Percentiles rank a stretch among this genome's conserved stretches.
phyloP scores from a whole-genome alignment of 1,140 invertebrate genomes.

The Aphelinus atriplicis region DNA sequence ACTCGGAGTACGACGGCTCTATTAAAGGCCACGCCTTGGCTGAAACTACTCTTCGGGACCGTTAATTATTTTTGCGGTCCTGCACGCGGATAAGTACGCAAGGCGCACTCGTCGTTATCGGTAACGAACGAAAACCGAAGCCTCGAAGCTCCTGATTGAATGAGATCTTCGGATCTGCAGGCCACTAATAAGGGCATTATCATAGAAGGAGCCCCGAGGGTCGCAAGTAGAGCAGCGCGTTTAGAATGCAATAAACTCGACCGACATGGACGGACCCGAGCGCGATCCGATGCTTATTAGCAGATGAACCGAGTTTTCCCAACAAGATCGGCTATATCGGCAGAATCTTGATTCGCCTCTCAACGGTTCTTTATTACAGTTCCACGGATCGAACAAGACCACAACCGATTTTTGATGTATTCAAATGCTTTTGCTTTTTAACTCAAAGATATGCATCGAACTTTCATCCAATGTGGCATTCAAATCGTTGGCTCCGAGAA shows the following conservation, averaged over 20 bases:
- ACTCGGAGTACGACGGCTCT: not conserved
- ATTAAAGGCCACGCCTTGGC: constrained; percentile 3
- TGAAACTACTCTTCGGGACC: not conserved
- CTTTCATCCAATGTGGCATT: too few relatives aligned
- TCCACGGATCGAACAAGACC: too few relatives aligned
- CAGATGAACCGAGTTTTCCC: not conserved
- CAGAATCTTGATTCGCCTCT: too few relatives aligned
- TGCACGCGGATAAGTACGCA: not conserved
- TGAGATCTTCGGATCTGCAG: not conserved
- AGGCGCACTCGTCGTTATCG: constrained; percentile 1
- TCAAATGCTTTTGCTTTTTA: too few relatives aligned
- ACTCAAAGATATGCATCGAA: too few relatives aligned
- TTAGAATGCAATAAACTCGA: not conserved
- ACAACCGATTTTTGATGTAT: too few relatives aligned
- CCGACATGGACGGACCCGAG: too few relatives aligned
- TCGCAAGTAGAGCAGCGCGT: not conserved
- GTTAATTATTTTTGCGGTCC: constrained; percentile 28
- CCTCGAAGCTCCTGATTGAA: constrained; percentile 15
- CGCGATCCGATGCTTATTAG: constrained; percentile 10
- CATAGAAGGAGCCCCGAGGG: constrained; percentile 12
- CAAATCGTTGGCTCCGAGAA: too few relatives aligned
- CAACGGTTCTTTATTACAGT: too few relatives aligned
- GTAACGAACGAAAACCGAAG: constrained; percentile 2
- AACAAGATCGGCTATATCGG: not conserved
- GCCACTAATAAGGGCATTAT: constrained; percentile 32